Percentiles rank a stretch among this genome's conserved stretches.
Conservation (phyloP, 2,113 vertebrate genomes). For the Capricornis sumatraensis region DNA sequence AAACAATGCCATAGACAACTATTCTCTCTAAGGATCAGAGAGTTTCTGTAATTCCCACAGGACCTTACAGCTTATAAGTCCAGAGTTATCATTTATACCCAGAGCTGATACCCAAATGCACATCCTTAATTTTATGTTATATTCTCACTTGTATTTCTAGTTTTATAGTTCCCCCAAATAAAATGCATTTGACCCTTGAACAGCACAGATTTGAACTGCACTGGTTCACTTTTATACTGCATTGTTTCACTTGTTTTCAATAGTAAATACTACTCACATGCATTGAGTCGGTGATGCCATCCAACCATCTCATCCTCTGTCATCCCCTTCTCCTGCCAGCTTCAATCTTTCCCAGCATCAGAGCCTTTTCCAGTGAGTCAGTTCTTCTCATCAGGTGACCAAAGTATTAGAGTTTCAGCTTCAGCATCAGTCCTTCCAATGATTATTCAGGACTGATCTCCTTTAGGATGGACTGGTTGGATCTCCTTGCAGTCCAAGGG, state of each 20-base stretch:
- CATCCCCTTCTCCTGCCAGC: accelerated
- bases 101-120: not conserved
- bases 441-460: not conserved
- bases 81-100: not conserved
- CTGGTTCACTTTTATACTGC: not conserved
- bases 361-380: not conserved
- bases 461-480: not conserved
- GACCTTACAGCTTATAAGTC: not conserved
- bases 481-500: not conserved
- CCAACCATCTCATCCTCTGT: not conserved
- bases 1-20: not conserved
- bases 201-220: not conserved
- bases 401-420: not conserved
- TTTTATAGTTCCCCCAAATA: not conserved
- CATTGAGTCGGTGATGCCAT: not conserved
- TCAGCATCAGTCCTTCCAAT: not conserved
- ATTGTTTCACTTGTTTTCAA: not conserved
- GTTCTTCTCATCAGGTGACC: not conserved
- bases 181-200: not conserved
- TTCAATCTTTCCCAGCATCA: not conserved
- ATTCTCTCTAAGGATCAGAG: not conserved
- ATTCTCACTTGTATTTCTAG: not conserved
- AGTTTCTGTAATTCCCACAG: not conserved
- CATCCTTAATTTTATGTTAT: not conserved
- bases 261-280: not conserved